Percentiles rank a stretch among this genome's conserved stretches.
These are phyloP conservation scores for Nycticorax nycticorax DNA, from an alignment of 2,113 vertebrate species.

Conservation along the genomic window DNA sequence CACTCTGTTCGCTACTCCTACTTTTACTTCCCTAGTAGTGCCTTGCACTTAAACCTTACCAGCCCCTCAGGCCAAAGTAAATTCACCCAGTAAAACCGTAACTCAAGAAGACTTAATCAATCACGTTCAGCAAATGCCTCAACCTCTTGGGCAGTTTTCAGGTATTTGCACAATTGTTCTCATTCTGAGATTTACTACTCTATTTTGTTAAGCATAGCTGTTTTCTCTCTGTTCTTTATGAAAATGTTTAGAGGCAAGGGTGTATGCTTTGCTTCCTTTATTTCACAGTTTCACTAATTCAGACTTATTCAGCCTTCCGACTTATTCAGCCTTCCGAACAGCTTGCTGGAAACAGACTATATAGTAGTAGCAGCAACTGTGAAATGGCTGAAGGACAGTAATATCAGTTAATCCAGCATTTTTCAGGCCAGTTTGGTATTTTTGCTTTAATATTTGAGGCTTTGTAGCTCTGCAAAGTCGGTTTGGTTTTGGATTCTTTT, in stretches of 20 bases:
- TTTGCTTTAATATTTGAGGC: background rate
- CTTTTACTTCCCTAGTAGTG: background rate
- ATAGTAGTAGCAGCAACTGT: background rate
- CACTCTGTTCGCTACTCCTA: background rate
- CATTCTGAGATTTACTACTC: background rate
- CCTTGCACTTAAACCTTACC: background rate
- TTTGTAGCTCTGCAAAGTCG: background rate
- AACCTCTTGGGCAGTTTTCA: background rate
- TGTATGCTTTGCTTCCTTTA: background rate
- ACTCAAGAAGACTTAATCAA: background rate
- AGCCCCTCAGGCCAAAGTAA: background rate
- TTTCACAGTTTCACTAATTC: background rate
- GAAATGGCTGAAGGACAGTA: background rate
- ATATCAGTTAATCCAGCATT: background rate
- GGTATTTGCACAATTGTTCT: background rate
- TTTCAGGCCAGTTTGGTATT: background rate
- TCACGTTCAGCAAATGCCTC: background rate
- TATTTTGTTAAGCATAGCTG: background rate
- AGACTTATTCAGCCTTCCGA: background rate
- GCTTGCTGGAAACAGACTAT: background rate
- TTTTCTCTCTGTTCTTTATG: background rate
- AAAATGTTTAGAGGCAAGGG: background rate
- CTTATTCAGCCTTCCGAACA: background rate
- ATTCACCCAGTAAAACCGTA: background rate
- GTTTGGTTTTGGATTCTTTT: background rate